Percentiles rank a stretch among this genome's conserved stretches.
phyloP scores from a whole-genome alignment of 1,140 invertebrate genomes.

The Drosophila trapezifrons region DNA sequence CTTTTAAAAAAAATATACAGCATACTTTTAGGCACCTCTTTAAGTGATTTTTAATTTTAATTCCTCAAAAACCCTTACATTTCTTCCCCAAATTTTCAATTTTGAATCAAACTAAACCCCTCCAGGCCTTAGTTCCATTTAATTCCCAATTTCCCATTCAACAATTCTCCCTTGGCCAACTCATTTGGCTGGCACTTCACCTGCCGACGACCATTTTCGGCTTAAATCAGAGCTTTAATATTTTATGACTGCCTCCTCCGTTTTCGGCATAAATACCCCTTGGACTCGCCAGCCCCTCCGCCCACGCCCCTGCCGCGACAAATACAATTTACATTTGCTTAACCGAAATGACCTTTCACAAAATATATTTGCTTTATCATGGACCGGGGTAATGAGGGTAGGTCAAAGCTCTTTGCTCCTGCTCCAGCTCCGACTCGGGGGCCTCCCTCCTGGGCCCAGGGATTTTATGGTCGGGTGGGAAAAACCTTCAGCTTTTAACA shows the following conservation, averaged over 20 bases:
- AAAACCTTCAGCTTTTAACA: conserved; percentile 60
- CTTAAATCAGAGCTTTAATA: conserved; percentile 74
- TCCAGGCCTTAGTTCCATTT: background rate
- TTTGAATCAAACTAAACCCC: conserved; percentile 4
- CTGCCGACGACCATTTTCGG: conserved; percentile 31
- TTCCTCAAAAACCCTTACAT: no score
- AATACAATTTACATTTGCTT: conserved; percentile 68
- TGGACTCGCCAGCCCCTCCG: conserved; percentile 7
- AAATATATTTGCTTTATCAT: conserved; percentile 59
- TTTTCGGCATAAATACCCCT: conserved; percentile 9
- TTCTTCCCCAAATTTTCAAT: background rate
- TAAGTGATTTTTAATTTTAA: background rate
- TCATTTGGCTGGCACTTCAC: conserved; percentile 31
- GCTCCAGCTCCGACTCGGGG: background rate
- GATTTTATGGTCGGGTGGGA: conserved; percentile 14
- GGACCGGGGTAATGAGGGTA: conserved; percentile 25
- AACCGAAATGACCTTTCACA: conserved; percentile 63
- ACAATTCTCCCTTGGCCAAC: conserved; percentile 27
- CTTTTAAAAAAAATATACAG: no score
- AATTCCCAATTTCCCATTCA: conserved; percentile 22
- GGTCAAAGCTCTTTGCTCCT: conserved; percentile 20
- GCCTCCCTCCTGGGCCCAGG: conserved; percentile 1
- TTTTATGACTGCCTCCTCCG: conserved; percentile 43
- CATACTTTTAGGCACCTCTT: background rate
- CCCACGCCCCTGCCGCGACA: conserved; percentile 24